Evolutionary conservation across 2,797 vertebrate species (phyloP), one percentile per base, ranked within the genome.

Genomic region (Chiroxiphia lanceolata): DNA sequence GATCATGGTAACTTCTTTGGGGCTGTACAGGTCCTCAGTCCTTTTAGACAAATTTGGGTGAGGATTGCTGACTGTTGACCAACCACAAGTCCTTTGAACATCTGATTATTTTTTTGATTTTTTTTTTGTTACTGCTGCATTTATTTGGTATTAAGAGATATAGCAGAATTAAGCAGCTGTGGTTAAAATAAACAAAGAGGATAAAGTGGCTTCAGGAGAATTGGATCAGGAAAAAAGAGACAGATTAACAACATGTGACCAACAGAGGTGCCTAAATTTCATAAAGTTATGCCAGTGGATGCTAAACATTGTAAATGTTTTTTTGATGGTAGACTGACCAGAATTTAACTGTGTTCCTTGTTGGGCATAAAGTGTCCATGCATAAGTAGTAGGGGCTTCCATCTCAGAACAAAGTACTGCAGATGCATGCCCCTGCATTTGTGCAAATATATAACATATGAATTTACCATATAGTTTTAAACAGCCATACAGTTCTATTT

Each of bases 331-430:
- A 75, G 80, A 23, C 18, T 72, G 36, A n/a, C 45, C 31, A 90
- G 54, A 89, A 67, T 54, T 45, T 80, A 47, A 47, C 51, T 44
- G 47, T 34, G 44, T 42, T 90, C 29, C 47, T 68, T 53, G 22
- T 40, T 47, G 57, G 64, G 88, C 95, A 97, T 95, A 96, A 97
- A 67, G 44, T 61, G 33, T 34, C 25, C 22, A 27, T 64, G 82
- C 93, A 91, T 95, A 83, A 90, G 14, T 7, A 90, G 92, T 65
- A 95, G 95, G 81, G 91, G 93, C 27, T 95, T 50, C 47, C 38
- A 83, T 87, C 95, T 97, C 86, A 92, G 89, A 90, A 91, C 78
- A 83, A 90, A 94, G 90, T 90, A 71, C 90, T 69, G 86, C 87
- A 96, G 33, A 31, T 53, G 25, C 34, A 31, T 54, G 34, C 12